phyloP scores from a whole-genome alignment of 37 sponge, comb jelly and placozoan species.

The Dysidea cf. avara region DNA sequence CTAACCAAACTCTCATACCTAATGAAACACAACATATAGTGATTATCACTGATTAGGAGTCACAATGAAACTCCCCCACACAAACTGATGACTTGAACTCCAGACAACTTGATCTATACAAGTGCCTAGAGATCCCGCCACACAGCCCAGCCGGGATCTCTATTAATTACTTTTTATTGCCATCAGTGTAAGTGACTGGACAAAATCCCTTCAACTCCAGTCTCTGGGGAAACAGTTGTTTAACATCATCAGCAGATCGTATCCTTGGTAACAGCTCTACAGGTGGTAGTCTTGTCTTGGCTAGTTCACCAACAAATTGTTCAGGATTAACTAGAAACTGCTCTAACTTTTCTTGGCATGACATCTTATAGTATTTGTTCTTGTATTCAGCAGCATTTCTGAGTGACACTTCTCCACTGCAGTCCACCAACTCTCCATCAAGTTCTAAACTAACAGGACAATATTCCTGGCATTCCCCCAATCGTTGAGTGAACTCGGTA shows the following conservation, averaged over 20 bases:
- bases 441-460: constrained; percentile 89
- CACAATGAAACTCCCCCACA: too few relatives aligned
- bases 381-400: constrained; percentile 80
- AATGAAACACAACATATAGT: not conserved
- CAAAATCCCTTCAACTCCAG: constrained; percentile 87
- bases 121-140: too few relatives aligned
- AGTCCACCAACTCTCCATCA: constrained; percentile 77
- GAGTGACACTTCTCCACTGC: constrained; percentile 53
- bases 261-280: constrained; percentile 45
- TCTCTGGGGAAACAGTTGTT: constrained; percentile 84
- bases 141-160: too few relatives aligned
- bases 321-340: constrained; percentile 72
- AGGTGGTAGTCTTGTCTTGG: constrained; percentile 62
- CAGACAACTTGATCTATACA: too few relatives aligned
- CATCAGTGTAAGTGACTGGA: constrained; percentile 89
- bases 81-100: too few relatives aligned
- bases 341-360: constrained; percentile 48
- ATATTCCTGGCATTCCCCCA: constrained; percentile 83
- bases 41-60: too few relatives aligned
- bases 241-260: constrained; percentile 67
- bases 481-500: constrained; percentile 56
- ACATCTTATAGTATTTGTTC: constrained; percentile 76
- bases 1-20: constrained; percentile 88
- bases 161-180: constrained; percentile 58
- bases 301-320: constrained; percentile 54